Conservation (phyloP, 1,140 invertebrate species). For the Drosophila oshimai region DNA sequence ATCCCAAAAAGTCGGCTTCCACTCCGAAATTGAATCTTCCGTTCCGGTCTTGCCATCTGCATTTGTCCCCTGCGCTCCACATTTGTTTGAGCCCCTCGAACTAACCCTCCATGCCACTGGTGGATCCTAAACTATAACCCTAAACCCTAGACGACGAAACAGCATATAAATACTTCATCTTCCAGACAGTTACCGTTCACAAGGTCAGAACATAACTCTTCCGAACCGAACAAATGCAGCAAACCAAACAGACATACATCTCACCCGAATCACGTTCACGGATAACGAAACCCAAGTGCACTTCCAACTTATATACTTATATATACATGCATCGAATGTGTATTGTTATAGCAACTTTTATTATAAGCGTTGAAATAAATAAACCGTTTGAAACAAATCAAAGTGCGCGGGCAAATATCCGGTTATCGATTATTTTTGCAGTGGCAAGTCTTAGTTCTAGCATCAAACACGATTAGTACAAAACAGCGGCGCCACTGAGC, state of each 20-base stretch:
- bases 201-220: slow-evolving; percentile 12
- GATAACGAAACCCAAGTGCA: slow-evolving; percentile 66
- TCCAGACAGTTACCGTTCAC: slow-evolving; percentile 38
- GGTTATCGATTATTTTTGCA: not conserved
- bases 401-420: not conserved
- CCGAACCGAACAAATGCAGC: slow-evolving; percentile 35
- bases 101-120: slow-evolving; percentile 69
- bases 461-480: not conserved
- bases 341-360: slow-evolving; percentile 73
- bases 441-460: not conserved
- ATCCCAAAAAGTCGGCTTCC: slow-evolving; percentile 51
- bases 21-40: slow-evolving; percentile 60
- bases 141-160: slow-evolving; percentile 28
- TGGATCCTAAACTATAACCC: slow-evolving; percentile 47
- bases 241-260: slow-evolving; percentile 27
- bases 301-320: slow-evolving; percentile 58
- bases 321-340: slow-evolving; percentile 63
- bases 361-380: slow-evolving; percentile 79
- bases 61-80: slow-evolving; percentile 6
- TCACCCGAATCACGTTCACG: slow-evolving; percentile 28
- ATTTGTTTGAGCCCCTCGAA: slow-evolving; percentile 33
- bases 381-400: slow-evolving; percentile 69
- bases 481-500: slow-evolving; percentile 1
- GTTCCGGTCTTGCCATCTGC: slow-evolving; percentile 41
- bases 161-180: slow-evolving; percentile 44